phyloP scores from a whole-genome alignment of 2,888 invertebrate genomes.

The Serrognathus titanus region DNA sequence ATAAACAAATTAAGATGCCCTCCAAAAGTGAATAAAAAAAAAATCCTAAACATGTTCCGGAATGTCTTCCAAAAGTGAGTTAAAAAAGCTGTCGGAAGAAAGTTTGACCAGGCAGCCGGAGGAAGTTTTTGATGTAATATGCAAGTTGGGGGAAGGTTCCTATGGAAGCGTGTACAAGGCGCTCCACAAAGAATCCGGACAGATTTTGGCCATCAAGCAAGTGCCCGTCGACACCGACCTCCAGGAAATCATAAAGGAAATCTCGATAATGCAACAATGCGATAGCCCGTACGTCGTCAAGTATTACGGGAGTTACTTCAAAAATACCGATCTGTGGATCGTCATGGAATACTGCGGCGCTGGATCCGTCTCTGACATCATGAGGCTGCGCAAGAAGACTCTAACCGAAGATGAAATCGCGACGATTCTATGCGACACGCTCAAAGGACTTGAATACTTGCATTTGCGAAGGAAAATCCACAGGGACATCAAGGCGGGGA shows the following conservation, averaged over 20 bases:
- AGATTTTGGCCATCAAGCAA: constrained; percentile 89
- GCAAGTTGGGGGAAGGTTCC: constrained; percentile 92
- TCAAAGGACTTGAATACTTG: constrained; percentile 89
- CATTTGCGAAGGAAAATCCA: constrained; percentile 92
- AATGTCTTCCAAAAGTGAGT: constrained; percentile 57
- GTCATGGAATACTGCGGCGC: constrained; percentile 99
- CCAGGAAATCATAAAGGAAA: constrained; percentile 97
- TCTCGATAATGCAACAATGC: constrained; percentile 99
- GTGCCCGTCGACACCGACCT: constrained; percentile 96
- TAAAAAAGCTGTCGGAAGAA: constrained; percentile 89
- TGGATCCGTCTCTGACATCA: constrained; percentile 95
- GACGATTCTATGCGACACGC: constrained; percentile 85
- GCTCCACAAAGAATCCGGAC: constrained; percentile 90
- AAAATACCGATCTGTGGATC: constrained; percentile 96
- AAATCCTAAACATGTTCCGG: no score
- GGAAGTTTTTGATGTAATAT: constrained; percentile 95
- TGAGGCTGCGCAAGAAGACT: constrained; percentile 91
- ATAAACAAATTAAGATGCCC: no score
- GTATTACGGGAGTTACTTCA: constrained; percentile 97
- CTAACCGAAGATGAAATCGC: constrained; percentile 90
- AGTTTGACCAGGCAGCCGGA: constrained; percentile 91
- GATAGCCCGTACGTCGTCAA: constrained; percentile 96
- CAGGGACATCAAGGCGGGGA: constrained; percentile 90
- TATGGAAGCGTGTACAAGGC: constrained; percentile 98
- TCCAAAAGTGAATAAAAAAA: no score